phyloP scores from a whole-genome alignment of 1,140 invertebrate species.

The Aradophagus sp. region DNA sequence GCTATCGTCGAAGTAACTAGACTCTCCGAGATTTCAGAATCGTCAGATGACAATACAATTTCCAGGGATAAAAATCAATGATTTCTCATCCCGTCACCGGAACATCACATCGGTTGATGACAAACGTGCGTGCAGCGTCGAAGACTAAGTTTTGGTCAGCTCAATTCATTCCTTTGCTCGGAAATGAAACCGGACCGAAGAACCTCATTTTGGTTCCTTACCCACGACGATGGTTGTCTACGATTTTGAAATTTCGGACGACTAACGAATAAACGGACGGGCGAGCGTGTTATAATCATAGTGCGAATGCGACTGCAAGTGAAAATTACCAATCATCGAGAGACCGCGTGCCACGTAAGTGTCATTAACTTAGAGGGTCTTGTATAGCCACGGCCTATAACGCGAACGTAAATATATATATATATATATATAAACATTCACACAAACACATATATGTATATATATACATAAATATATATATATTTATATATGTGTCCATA shows the following conservation, averaged over 20 bases:
- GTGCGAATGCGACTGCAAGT: conserved; percentile 10
- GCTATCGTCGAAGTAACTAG: not conserved
- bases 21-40: conserved; percentile 1
- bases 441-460: too few relatives aligned
- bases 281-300: conserved; percentile 23
- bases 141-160: conserved; percentile 14
- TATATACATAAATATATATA: conserved; percentile 49
- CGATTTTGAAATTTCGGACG: not conserved
- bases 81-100: too few relatives aligned
- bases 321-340: conserved; percentile 36
- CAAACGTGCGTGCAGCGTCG: conserved; percentile 1
- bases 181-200: conserved; percentile 18
- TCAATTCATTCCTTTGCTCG: conserved; percentile 27
- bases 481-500: conserved; percentile 15
- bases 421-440: too few relatives aligned
- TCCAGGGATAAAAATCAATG: too few relatives aligned
- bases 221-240: conserved; percentile 2
- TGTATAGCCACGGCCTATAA: conserved; percentile 75
- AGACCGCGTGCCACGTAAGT: conserved; percentile 73
- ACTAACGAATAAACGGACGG: too few relatives aligned
- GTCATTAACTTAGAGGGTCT: conserved; percentile 71
- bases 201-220: conserved; percentile 12
- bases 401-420: conserved; percentile 48
- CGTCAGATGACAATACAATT: not conserved
- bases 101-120: too few relatives aligned